Evolutionary conservation across 2,113 vertebrate genomes (phyloP), one percentile per base, ranked within the genome.

Genomic region (Atherinomorus stipes): DNA sequence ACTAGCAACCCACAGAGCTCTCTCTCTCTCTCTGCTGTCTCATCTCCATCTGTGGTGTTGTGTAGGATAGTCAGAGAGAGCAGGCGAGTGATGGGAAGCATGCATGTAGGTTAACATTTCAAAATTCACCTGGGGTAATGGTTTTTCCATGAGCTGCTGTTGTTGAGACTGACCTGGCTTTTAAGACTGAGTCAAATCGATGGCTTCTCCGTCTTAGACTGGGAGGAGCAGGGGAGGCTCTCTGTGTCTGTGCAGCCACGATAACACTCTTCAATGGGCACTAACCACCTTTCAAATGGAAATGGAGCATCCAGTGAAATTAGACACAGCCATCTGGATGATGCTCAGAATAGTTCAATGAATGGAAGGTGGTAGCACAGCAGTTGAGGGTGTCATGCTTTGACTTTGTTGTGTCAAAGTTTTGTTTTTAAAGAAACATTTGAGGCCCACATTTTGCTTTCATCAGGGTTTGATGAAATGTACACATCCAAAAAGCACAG

Each of bases 111-210:
- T 85, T 88, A 88, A 77, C 73, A 34, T 91, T 81, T 85, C 67
- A 80, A 59, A 76, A 89, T 85, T 82, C 90, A 90, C 76, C 86
- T 81, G 69, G 74, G 80, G 80, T 89, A 88, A 90, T 84, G 87
- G 71, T 74, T 93, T 91, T 93, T 94, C 89, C 88, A 77, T 80
- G 84, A 75, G 89, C 86, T 31, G 76, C 76, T 85, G 85, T 88
- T 89, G 86, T 84, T 76, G 81, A 90, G 85, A 63, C 84, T 80
- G 80, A 80, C 74, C 71, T 64, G 79, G 87, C 88, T 91, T 93
- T 91, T 90, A 90, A 89, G 81, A 58, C 76, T 78, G 86, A 81
- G 87, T 88, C 74, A 86, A 92, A 92, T 93, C 91, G 79, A 92
- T 93, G 90, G 79, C 72, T 75, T 69, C 70, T 78, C 78, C 28